A percentile compares a stretch with the other conserved stretches of the same genome.
These are phyloP conservation scores for Mesoligia furuncula DNA, from an alignment of 2,888 invertebrate species.

Conservation along the genomic window DNA sequence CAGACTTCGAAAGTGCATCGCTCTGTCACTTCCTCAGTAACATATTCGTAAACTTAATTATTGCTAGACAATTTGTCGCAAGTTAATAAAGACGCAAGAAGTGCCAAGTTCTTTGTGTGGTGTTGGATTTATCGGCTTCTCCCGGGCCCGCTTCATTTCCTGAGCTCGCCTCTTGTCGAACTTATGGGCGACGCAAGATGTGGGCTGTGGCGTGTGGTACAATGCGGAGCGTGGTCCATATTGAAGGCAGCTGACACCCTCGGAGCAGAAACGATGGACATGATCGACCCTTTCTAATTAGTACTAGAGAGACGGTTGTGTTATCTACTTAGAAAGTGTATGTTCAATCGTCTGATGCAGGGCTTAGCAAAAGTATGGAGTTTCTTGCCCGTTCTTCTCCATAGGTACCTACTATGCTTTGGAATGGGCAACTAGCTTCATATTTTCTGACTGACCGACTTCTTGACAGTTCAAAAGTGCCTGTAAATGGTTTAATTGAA, in stretches of 20 bases:
- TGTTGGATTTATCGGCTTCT: constrained; percentile 83
- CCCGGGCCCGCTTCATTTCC: constrained; percentile 87
- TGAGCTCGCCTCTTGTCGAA: constrained; percentile 87
- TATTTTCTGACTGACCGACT: too few species aligned
- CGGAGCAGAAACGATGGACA: background rate
- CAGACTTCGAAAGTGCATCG: background rate
- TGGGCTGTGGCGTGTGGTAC: constrained; percentile 58
- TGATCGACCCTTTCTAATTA: background rate
- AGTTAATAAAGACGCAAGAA: constrained; percentile 86
- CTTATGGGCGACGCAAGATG: constrained; percentile 69
- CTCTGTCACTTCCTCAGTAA: background rate
- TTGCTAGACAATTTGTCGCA: constrained; percentile 83
- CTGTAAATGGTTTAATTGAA: too few species aligned
- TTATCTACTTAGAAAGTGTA: background rate
- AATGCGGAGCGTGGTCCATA: background rate
- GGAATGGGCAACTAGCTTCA: too few species aligned
- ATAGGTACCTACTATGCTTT: too few species aligned
- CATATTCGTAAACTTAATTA: constrained; percentile 67
- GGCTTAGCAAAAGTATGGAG: background rate
- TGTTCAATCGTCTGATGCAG: background rate
- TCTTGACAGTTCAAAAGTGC: too few species aligned
- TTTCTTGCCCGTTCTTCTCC: too few species aligned
- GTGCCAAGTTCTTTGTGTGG: constrained; percentile 85
- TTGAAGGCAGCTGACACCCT: background rate
- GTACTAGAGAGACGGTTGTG: background rate